Evolutionary conservation across 2,113 vertebrate genomes (phyloP), one percentile per base, ranked within the genome.

Genomic region (Neolamprologus tretocephalus): DNA sequence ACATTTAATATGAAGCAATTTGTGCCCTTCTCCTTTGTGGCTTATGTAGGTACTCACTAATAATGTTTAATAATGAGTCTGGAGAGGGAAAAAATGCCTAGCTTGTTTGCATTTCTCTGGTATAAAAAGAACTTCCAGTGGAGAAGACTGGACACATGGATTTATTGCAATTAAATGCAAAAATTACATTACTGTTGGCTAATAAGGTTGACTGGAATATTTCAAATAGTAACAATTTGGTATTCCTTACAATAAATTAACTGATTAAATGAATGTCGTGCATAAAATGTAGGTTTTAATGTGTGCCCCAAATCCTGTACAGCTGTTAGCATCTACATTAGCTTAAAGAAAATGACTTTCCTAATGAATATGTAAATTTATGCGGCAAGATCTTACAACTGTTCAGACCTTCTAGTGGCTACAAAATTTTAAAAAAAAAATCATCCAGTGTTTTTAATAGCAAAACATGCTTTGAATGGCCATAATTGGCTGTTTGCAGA

Each of bases 351-450:
- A 82, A 82, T 31, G 2, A 19, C 5, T 55, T 42, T 31, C 13
- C 47, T 68, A 71, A 81, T 87, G 58, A 84, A 86, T 87, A 88
- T 93, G 86, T 31, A 89, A 71, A 92, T 89, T 2, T 7, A 40
- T 89, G 68, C 85, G 91, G 85, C 42, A 83, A 28, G 54, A 81
- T 49, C 31, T 54, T 12, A 11, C 66, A 73, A 16, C 14, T 82
- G 35, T 63, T 88, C 54, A 71, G 16, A 78, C 58, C 4, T 1
- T 1, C 53, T 58, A 33, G 75, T 19, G 12, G 35, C 49, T 49
- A 6, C 45, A 31, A 5, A 26, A 0, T 16, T 16, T 0, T 0
- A 2, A 4, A 5, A 23, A 35, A 8, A 8, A 17, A 49, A 31
- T 6, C 73, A n/a, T 49, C 26, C 73, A 40, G 23, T 83, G 1